Evolutionary conservation across 1,140 invertebrate species (phyloP).

Genomic region (Pararge aegeria): DNA sequence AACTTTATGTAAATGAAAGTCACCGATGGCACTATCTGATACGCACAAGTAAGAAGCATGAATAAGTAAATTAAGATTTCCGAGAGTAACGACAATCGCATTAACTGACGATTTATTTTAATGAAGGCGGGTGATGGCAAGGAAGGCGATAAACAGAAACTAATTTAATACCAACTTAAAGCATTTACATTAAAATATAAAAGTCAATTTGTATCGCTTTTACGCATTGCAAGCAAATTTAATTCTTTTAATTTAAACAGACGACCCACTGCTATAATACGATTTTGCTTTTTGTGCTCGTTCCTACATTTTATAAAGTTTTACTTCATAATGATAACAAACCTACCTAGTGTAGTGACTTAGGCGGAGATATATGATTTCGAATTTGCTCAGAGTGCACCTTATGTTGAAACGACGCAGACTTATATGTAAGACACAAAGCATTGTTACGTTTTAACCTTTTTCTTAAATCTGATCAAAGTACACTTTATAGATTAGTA

Average conservation of each 20-base stretch:
- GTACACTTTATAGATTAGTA: too few relatives aligned
- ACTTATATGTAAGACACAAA: too few relatives aligned
- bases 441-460: too few relatives aligned
- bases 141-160: constrained; percentile 35
- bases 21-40: constrained; percentile 23
- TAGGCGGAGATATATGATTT: too few relatives aligned
- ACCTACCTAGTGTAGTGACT: too few relatives aligned
- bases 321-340: not conserved
- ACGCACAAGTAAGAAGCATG: constrained; percentile 30
- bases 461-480: too few relatives aligned
- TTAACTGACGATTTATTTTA: constrained; percentile 43
- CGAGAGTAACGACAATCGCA: constrained; percentile 35
- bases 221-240: constrained; percentile 5
- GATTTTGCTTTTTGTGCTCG: not conserved
- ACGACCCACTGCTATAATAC: not conserved
- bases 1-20: constrained; percentile 16
- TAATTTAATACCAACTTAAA: constrained; percentile 43
- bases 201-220: constrained; percentile 8
- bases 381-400: too few relatives aligned
- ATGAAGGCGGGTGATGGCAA: constrained; percentile 29
- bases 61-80: constrained; percentile 51
- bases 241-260: constrained; percentile 1
- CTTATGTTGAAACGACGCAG: too few relatives aligned
- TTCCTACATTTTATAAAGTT: too few relatives aligned
- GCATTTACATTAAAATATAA: constrained; percentile 42